Evolutionary conservation across 2,113 vertebrate genomes (phyloP).

Genomic region (Caracal caracal): DNA sequence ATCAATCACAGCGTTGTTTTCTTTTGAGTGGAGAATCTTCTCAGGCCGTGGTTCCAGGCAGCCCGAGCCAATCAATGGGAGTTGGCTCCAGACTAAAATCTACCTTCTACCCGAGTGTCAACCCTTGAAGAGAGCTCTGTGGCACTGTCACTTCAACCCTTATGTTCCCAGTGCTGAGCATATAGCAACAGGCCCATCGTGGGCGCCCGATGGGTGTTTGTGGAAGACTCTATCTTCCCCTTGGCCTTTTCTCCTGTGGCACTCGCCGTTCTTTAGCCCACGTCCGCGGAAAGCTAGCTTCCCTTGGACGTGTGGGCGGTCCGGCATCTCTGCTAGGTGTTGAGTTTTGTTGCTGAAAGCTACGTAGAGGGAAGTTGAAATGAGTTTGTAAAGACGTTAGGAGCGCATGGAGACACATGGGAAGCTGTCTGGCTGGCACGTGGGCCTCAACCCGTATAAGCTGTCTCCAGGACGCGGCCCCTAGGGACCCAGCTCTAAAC

Average conservation of each 20-base stretch:
- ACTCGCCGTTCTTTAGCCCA: background rate
- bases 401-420: rapidly evolving
- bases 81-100: background rate
- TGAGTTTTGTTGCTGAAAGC: background rate
- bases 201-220: background rate
- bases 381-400: background rate
- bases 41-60: background rate
- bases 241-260: rapidly evolving
- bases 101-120: background rate
- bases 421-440: background rate
- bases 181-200: rapidly evolving
- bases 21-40: background rate
- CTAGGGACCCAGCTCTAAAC: background rate
- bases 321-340: no score
- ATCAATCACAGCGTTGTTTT: background rate
- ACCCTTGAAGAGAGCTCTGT: background rate
- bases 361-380: background rate
- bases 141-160: background rate
- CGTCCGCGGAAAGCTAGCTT: background rate
- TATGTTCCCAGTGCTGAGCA: background rate
- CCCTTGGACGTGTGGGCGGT: rapidly evolving
- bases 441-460: background rate
- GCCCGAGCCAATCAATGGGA: no score
- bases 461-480: background rate
- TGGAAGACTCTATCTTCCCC: background rate